Conservation (phyloP, 2,888 invertebrate genomes). For the Unio delphinus region DNA sequence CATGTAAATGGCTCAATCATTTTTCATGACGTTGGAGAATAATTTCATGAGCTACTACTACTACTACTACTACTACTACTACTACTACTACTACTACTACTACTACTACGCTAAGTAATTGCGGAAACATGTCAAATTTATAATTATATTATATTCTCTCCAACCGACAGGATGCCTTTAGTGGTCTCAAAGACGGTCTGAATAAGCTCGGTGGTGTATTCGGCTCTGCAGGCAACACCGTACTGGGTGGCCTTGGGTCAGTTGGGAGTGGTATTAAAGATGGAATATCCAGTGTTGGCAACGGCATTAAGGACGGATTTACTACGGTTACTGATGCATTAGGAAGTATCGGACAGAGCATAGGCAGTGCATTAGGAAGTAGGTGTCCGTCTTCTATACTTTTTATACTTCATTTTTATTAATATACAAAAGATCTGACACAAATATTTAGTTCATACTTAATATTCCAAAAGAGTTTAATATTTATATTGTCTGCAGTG, state of each 20-base stretch:
- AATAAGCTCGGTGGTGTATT: slow-evolving; percentile 9
- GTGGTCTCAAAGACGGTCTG: slow-evolving; percentile 13
- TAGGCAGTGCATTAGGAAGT: slow-evolving; percentile 30
- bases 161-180: slow-evolving; percentile 10
- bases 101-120: slow-evolving; percentile 1
- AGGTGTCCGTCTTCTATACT: neutral
- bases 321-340: slow-evolving; percentile 13
- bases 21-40: too few species aligned
- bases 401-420: too few species aligned
- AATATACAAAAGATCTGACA: too few species aligned
- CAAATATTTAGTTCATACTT: too few species aligned
- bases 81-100: slow-evolving; percentile 15
- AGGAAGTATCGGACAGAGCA: slow-evolving; percentile 17
- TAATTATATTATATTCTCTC: too few species aligned
- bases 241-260: slow-evolving; percentile 17
- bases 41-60: slow-evolving; percentile 3
- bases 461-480: too few species aligned
- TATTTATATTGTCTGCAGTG: slow-evolving; percentile 1
- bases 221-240: slow-evolving; percentile 10
- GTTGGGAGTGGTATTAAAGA: slow-evolving; percentile 13
- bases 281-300: slow-evolving; percentile 2
- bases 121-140: too few species aligned
- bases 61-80: slow-evolving; percentile 11
- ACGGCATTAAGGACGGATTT: slow-evolving; percentile 5
- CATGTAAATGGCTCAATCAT: too few species aligned